phyloP scores from a whole-genome alignment of 1,140 invertebrate species.

The Luehdorfia chinensis region DNA sequence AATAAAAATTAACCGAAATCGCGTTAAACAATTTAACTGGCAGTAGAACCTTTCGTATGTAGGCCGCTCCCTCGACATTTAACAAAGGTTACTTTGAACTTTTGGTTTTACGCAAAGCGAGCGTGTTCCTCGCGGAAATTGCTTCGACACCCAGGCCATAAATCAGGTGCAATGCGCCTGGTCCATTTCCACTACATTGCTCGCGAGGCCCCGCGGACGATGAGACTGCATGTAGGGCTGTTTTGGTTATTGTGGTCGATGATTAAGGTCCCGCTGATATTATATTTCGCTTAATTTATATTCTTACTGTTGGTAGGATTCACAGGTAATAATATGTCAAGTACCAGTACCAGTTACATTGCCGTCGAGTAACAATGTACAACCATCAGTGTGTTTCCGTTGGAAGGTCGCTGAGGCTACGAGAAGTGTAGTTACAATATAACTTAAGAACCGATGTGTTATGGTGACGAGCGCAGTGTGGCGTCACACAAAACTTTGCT shows the following conservation, averaged over 20 bases:
- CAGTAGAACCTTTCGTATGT: slow-evolving; percentile 23
- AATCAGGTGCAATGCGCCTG: slow-evolving; percentile 9
- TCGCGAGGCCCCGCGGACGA: background rate
- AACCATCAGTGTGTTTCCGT: too few relatives aligned
- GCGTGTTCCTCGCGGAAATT: slow-evolving; percentile 20
- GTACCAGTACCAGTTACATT: too few relatives aligned
- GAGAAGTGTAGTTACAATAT: too few relatives aligned
- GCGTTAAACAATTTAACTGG: slow-evolving; percentile 19
- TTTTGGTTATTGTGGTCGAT: background rate
- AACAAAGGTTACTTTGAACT: slow-evolving; percentile 34
- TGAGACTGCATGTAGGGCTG: slow-evolving; percentile 6
- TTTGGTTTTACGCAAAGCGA: slow-evolving; percentile 21
- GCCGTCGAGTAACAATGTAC: too few relatives aligned
- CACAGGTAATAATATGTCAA: too few relatives aligned
- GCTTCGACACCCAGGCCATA: slow-evolving; percentile 15
- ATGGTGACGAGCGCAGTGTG: too few relatives aligned
- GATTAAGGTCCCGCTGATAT: too few relatives aligned
- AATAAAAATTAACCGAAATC: slow-evolving; percentile 25
- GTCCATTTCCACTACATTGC: slow-evolving; percentile 11
- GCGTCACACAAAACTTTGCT: too few relatives aligned
- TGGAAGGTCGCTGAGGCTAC: too few relatives aligned
- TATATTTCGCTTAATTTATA: too few relatives aligned
- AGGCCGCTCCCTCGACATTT: slow-evolving; percentile 33
- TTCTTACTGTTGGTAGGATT: too few relatives aligned
- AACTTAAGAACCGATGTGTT: too few relatives aligned